Base-by-base conservation (phyloP, 2,888 invertebrate genomes). In the Xylophagus ater region DNA sequence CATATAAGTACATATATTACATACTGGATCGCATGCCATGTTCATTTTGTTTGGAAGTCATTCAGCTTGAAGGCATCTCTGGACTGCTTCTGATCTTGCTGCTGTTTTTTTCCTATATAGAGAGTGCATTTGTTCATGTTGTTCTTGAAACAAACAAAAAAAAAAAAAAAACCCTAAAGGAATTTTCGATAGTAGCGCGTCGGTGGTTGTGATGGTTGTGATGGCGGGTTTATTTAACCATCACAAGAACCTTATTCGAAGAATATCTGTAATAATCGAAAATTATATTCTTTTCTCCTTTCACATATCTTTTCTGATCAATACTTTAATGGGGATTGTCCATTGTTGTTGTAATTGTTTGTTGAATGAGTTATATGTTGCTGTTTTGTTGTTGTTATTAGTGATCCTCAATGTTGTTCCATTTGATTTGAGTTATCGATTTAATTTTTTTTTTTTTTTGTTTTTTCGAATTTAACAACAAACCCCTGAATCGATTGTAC, bases 41-140 rank as follows among this genome's bases (percentile, higher is more conserved):
- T 43, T 30, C 43, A 37, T n/a, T n/a, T n/a, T n/a, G 33, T 37
- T 40, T 43, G 41, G 43, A 41, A 43, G 43, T 38, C 32, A 38
- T 41, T 38, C 29, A 34, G 40, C 43, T 40, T 31, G 19, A 28
- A 32, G 43, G 34, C 23, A 34, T 30, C 30, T 32, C 39, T 25
- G 30, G 39, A 30, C 39, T 39, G 20, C 32, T 39, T 28, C 38
- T 34, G 34, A 32, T 32, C 31, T 32, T 34, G 24, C 17, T 19
- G 25, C 7, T 6, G 24, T 15, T 12, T 20, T 21, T 21, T 20
- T 10, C 21, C 7, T 23, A n/a, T 21, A 23, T 7, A 7, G 20
- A 23, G 21, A 13, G 23, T 15, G 7, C 12, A 12, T 9, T 33
- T 33, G 21, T 33, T 21, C 23, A 12, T 33, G 21, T 5, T 4